Conservation (phyloP, 2,888 invertebrate species). For the Tethea ocularis region DNA sequence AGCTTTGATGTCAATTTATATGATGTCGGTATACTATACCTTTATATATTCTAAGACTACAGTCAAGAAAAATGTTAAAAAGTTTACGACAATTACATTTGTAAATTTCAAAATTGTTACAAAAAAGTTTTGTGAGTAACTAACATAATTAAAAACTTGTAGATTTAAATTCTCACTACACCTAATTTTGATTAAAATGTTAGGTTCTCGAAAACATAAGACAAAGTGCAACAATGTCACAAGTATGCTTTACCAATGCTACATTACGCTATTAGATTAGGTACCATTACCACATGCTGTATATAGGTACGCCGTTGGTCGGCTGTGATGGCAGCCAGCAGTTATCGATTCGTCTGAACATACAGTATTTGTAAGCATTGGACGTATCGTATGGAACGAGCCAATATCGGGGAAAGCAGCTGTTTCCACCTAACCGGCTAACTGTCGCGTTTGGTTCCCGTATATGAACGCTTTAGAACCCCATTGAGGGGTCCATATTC, state of each 20-base stretch:
- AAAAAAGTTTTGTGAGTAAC: background rate
- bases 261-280: too few species aligned
- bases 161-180: too few species aligned
- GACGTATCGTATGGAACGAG: constrained; percentile 51
- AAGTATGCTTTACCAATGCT: too few species aligned
- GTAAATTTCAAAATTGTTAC: background rate
- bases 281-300: too few species aligned
- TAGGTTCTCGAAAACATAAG: background rate
- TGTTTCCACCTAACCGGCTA: constrained; percentile 53
- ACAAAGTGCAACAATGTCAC: background rate
- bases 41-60: too few species aligned
- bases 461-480: constrained; percentile 23
- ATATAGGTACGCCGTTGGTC: constrained; percentile 21
- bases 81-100: too few species aligned
- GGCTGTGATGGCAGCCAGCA: constrained; percentile 42
- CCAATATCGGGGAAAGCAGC: constrained; percentile 60
- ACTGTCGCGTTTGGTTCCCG: constrained; percentile 47
- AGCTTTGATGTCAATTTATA: too few species aligned
- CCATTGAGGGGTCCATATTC: constrained; percentile 10
- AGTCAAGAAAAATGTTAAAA: background rate
- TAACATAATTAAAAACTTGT: too few species aligned
- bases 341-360: constrained; percentile 60
- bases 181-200: background rate
- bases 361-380: constrained; percentile 62
- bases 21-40: too few species aligned